These are phyloP conservation scores for Campylomormyrus numenius DNA, from an alignment of 2,113 vertebrate genomes.

Conservation along the genomic window DNA sequence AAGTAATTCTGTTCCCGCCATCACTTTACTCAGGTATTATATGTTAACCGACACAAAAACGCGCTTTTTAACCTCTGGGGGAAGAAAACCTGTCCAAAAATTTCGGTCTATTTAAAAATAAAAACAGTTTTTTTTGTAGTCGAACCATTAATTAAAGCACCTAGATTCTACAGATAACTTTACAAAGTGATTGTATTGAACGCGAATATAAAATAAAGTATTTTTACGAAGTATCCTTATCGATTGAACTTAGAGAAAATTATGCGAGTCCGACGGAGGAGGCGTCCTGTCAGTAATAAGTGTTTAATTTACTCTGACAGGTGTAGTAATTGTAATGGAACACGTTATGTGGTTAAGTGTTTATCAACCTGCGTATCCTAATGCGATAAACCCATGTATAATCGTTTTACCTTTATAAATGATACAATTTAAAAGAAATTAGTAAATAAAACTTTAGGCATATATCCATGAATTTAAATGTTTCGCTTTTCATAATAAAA, in stretches of 20 bases:
- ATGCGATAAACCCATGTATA: background rate
- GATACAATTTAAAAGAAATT: background rate
- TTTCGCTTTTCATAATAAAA: background rate
- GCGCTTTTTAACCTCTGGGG: background rate
- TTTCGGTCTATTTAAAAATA: background rate
- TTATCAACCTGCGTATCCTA: background rate
- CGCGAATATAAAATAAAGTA: background rate
- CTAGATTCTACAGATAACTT: background rate
- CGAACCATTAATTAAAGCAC: background rate
- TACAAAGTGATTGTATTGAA: background rate
- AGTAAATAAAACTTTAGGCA: background rate
- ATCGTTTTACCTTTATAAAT: background rate
- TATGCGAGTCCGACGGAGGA: background rate
- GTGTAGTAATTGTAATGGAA: background rate
- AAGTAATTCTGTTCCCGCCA: background rate
- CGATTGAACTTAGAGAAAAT: background rate
- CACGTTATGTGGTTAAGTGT: background rate
- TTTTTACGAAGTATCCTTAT: background rate
- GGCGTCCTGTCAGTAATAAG: background rate
- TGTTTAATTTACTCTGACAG: constrained; percentile 4
- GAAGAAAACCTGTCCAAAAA: background rate
- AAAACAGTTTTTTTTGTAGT: background rate
- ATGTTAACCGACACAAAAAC: background rate
- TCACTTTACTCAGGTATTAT: background rate
- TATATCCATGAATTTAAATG: background rate